A percentile compares a stretch with the other conserved stretches of the same genome.
Conservation (phyloP, 2,113 vertebrate genomes). For the Trogon surrucura region DNA sequence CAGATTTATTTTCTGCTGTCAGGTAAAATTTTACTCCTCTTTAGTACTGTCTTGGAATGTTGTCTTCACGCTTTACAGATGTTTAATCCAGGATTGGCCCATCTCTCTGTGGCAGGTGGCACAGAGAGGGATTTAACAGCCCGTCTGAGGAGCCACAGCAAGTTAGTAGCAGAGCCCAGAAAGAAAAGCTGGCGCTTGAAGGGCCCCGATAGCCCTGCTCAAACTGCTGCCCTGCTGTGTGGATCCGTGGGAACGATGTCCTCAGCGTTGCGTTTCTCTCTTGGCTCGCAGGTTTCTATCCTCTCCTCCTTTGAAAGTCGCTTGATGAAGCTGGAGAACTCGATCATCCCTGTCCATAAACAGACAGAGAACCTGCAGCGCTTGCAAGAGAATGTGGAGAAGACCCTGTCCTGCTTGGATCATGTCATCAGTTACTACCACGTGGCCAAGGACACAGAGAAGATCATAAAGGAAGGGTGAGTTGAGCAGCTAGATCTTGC, state of each 20-base stretch:
- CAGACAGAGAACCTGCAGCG: constrained; percentile 98
- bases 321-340: constrained; percentile 97
- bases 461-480: constrained; percentile 95
- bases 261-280: not conserved
- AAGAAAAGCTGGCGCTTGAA: not conserved
- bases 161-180: not conserved
- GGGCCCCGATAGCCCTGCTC: not conserved
- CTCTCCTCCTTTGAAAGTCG: constrained; percentile 97
- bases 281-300: constrained; percentile 86
- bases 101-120: not conserved
- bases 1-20: not conserved
- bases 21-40: not conserved
- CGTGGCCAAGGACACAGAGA: constrained; percentile 95
- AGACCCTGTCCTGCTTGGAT: constrained; percentile 92
- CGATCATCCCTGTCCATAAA: constrained; percentile 97
- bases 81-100: not conserved
- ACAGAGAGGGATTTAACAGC: not conserved
- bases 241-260: not conserved
- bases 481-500: not conserved
- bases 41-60: not conserved
- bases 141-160: not conserved
- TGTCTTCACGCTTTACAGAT: not conserved
- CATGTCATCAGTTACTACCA: constrained; percentile 98
- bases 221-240: not conserved
- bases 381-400: constrained; percentile 96